A percentile compares a stretch with the other conserved stretches of the same genome.
These are phyloP conservation scores for Bradypodion pumilum DNA, from an alignment of 2,797 vertebrate species.

Conservation along the genomic window DNA sequence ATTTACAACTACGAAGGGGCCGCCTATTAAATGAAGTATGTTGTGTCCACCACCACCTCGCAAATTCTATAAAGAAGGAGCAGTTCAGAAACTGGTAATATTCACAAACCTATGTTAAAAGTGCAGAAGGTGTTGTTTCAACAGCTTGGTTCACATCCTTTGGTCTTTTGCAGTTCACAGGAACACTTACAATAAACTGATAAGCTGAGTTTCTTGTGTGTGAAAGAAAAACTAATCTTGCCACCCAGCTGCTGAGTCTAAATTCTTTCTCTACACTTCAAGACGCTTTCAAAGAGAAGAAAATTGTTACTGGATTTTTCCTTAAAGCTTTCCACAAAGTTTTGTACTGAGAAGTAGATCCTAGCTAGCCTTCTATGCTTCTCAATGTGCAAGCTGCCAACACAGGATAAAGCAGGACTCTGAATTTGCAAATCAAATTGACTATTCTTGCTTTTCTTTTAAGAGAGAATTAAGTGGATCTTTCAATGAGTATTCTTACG, in stretches of 20 bases:
- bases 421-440: not conserved
- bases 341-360: conserved; percentile 10
- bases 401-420: not conserved
- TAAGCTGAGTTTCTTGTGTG: conserved; percentile 13
- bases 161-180: not conserved
- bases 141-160: conserved; percentile 20
- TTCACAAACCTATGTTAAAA: not conserved
- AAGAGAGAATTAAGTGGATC: not conserved
- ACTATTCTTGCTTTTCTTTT: not conserved
- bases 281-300: not conserved
- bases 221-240: conserved; percentile 15
- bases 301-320: not conserved
- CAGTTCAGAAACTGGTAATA: not conserved
- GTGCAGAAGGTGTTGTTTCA: conserved; percentile 13
- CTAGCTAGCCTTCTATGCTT: not conserved
- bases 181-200: conserved; percentile 18
- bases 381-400: rapidly evolving
- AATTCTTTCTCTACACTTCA: not conserved
- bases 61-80: conserved; percentile 20
- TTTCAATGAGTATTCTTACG: conserved; percentile 18
- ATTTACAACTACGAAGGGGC: not conserved
- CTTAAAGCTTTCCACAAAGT: not conserved
- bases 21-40: rapidly evolving
- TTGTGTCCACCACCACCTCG: not conserved
- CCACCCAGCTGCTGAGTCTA: conserved; percentile 22